Evolutionary conservation across 2,797 vertebrate genomes (phyloP), one percentile per base, ranked within the genome.

Genomic region (Selene dorsalis): DNA sequence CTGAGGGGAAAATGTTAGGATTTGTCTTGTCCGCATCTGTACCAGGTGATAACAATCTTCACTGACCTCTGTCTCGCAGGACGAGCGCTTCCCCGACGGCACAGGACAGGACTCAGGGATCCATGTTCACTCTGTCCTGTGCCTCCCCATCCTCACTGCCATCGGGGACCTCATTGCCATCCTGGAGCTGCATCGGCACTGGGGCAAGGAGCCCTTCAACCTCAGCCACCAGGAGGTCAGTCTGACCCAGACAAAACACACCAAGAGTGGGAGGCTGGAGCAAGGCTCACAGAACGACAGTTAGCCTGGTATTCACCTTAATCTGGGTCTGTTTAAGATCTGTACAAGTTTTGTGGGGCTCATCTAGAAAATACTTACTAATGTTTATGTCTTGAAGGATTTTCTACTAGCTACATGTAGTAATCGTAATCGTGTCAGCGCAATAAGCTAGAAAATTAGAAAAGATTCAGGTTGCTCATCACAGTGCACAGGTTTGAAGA

Each of bases 141-240:
- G 98, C 93, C 93, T 99, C 88, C 98, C 98, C 52, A 97, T 99
- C 81, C 95, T 99, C 93, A 99, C 97, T 66, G 97, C 97, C 56
- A 97, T 97, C 70, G 97, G 97, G 41, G 98, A 99, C 89, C 94
- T 99, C 91, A 96, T 99, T 52, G 98, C 97, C 52, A 97, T 99
- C 85, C 93, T 99, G 86, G 97, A 99, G 95, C 95, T 99, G 73
- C 96, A 98, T 74, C 96, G 98, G 70, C 95, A 97, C 84, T 94
- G 96, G 95, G 97, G 97, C 91, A 96, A 96, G 66, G 96, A 98
- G 82, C 95, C 97, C 71, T 99, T 99, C 95, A 96, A 95, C 87
- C 94, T 96, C 73, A 96, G 95, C 88, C 97, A 99, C 74, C 98
- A 98, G 93, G 97, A 99, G 97, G 97, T 99, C 91, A 87, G 89